Conservation (phyloP, 2,888 invertebrate genomes). For the Proisotoma minuta region DNA sequence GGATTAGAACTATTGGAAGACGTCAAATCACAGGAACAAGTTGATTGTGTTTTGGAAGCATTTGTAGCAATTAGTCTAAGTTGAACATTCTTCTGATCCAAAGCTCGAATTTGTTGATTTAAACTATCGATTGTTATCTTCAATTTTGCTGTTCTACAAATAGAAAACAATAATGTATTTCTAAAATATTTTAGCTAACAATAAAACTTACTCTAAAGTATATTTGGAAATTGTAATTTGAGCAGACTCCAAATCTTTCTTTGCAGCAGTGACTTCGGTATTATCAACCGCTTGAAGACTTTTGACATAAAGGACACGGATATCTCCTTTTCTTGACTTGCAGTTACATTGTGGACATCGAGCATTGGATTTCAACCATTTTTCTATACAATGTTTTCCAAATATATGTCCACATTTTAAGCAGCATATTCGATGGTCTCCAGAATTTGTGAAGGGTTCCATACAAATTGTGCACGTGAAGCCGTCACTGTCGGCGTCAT, state of each 20-base stretch:
- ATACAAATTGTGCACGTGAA: slow-evolving; percentile 81
- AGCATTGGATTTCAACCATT: slow-evolving; percentile 63
- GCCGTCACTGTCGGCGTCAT: slow-evolving; percentile 60
- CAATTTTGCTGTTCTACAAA: slow-evolving; percentile 25
- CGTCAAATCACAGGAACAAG: neutral
- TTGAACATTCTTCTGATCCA: slow-evolving; percentile 21
- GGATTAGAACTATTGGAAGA: too few species aligned
- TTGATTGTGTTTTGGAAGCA: neutral
- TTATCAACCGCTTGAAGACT: slow-evolving; percentile 55
- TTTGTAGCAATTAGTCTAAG: neutral
- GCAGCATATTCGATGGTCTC: slow-evolving; percentile 78
- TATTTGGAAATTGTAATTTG: slow-evolving; percentile 49
- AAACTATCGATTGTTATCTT: slow-evolving; percentile 19
- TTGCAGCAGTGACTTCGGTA: slow-evolving; percentile 45
- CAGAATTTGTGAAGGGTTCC: slow-evolving; percentile 80
- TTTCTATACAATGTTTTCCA: slow-evolving; percentile 73
- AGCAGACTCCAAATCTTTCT: slow-evolving; percentile 61
- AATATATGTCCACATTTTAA: slow-evolving; percentile 90
- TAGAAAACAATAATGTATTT: neutral
- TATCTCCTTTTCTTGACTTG: slow-evolving; percentile 63
- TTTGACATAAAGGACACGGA: slow-evolving; percentile 72
- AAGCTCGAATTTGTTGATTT: slow-evolving; percentile 19
- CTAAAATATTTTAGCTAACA: neutral
- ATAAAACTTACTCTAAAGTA: slow-evolving; percentile 1
- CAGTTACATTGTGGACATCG: slow-evolving; percentile 85